A percentile compares a stretch with the other conserved stretches of the same genome.
Conservation (phyloP, 1,140 invertebrate genomes). For the Tribolium castaneum region DNA sequence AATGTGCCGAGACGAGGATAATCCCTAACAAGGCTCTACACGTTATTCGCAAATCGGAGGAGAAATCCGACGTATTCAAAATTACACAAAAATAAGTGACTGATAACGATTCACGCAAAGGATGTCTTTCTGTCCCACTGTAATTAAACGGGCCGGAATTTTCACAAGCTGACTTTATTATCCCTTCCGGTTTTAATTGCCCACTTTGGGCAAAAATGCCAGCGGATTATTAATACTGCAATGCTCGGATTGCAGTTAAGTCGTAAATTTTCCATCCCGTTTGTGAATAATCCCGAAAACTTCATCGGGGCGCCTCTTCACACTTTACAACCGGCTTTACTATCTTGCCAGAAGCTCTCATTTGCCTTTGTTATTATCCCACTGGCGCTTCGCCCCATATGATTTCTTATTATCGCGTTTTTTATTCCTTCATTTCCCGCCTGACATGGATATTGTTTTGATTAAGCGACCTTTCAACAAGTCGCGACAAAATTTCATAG, state of each 20-base stretch:
- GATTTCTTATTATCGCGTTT: not conserved
- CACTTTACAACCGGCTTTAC: slow-evolving; percentile 7
- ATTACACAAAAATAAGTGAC: not conserved
- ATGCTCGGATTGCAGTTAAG: slow-evolving; percentile 2
- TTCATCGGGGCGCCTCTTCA: slow-evolving; percentile 11
- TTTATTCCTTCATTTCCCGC: not conserved
- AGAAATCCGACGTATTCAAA: not conserved
- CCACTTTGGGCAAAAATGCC: not conserved
- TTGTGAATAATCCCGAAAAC: slow-evolving; percentile 4
- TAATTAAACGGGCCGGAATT: too few species aligned
- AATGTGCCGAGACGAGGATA: slow-evolving; percentile 14
- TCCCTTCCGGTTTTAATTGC: not conserved
- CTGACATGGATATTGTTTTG: not conserved
- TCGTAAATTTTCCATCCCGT: not conserved
- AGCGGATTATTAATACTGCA: not conserved
- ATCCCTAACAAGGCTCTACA: slow-evolving; percentile 2
- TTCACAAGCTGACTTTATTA: not conserved
- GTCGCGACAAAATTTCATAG: not conserved
- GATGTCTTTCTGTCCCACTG: too few species aligned
- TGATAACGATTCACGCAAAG: not conserved
- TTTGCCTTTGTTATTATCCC: not conserved
- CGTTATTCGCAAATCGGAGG: not conserved
- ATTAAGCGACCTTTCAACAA: not conserved
- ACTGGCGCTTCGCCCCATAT: not conserved
- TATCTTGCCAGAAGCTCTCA: slow-evolving; percentile 13